Conservation (phyloP, 2,888 invertebrate species). For the Escarpia spicata region DNA sequence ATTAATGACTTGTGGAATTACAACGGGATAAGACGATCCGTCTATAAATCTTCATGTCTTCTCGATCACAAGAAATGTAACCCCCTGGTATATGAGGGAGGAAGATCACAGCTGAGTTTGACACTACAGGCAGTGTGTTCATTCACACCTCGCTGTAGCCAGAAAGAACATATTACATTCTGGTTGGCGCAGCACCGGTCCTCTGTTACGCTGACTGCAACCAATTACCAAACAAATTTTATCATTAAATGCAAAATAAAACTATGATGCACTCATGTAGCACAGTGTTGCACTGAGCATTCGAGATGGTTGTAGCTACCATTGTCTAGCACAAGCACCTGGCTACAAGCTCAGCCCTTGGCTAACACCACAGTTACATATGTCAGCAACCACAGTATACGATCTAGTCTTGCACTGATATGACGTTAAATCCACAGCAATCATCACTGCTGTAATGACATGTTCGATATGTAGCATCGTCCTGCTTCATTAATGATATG, state of each 20-base stretch:
- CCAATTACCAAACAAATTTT: not conserved
- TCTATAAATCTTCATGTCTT: not conserved
- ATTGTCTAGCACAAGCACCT: not conserved
- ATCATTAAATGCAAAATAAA: constrained; percentile 12
- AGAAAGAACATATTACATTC: not conserved
- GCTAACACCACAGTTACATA: not conserved
- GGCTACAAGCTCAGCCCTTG: not conserved
- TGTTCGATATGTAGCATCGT: not conserved
- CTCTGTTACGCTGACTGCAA: not conserved
- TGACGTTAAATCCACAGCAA: not conserved
- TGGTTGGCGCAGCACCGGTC: not conserved
- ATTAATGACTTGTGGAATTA: not conserved
- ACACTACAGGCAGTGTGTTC: not conserved
- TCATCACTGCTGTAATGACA: not conserved
- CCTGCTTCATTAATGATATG: not conserved
- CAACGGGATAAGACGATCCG: not conserved
- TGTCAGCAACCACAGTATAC: not conserved
- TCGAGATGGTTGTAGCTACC: not conserved
- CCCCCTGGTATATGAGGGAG: not conserved
- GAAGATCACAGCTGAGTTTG: not conserved
- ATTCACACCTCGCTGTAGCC: not conserved
- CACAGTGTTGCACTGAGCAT: not conserved
- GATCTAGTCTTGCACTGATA: not conserved
- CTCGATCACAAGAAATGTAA: constrained; percentile 1
- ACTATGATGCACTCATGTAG: not conserved